These are phyloP conservation scores for Synanthedon vespiformis DNA, from an alignment of 2,888 invertebrate species.

Conservation along the genomic window DNA sequence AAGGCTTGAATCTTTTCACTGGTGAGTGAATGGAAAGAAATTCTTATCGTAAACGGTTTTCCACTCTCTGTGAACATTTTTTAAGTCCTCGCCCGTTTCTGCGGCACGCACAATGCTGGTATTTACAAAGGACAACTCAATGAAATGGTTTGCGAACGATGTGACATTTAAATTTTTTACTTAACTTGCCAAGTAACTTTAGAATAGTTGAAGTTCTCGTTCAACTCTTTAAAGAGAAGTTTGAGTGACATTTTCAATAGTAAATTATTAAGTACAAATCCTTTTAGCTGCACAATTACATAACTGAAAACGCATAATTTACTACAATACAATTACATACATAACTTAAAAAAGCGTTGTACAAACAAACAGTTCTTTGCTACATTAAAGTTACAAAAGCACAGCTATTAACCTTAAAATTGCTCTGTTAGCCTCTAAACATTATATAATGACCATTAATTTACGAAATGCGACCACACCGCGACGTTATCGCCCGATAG, in stretches of 20 bases:
- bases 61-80: constrained; percentile 11
- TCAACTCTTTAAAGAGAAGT: no score
- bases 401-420: constrained; percentile 1
- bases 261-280: no score
- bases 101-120: constrained; percentile 11
- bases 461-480: constrained; percentile 24
- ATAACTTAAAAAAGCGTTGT: no score
- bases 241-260: no score
- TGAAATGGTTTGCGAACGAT: constrained; percentile 7
- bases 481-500: constrained; percentile 29
- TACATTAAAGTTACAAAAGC: background rate
- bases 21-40: constrained; percentile 10
- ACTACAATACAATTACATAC: no score
- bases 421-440: background rate
- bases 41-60: constrained; percentile 14
- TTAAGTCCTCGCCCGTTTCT: constrained; percentile 6
- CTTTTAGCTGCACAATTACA: no score
- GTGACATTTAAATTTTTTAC: background rate
- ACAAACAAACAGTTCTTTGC: no score
- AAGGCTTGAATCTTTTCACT: constrained; percentile 9
- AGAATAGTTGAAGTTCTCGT: background rate
- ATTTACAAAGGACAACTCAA: constrained; percentile 14
- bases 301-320: no score
- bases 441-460: constrained; percentile 8
- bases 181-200: constrained; percentile 1